phyloP scores from a whole-genome alignment of 1,140 invertebrate species.

The Mycetomoellerius zeteki region DNA sequence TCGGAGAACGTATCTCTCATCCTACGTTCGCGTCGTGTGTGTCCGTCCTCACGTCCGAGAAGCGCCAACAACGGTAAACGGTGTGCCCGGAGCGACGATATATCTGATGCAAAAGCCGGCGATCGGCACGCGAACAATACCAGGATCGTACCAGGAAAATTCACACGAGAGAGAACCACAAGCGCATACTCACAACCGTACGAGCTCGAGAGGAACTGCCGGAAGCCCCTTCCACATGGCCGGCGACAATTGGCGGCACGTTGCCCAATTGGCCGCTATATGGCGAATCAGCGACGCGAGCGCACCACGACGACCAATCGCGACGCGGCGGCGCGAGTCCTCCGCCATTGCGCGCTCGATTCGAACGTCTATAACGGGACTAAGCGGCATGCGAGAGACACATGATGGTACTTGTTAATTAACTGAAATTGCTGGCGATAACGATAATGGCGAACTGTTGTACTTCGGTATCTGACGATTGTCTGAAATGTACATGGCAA shows the following conservation, averaged over 20 bases:
- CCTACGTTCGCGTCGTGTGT: constrained; percentile 14
- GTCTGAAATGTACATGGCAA: neutral
- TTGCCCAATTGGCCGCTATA: constrained; percentile 59
- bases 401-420: constrained; percentile 15
- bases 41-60: neutral
- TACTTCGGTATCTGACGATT: neutral
- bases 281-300: constrained; percentile 52
- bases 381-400: neutral
- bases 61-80: constrained; percentile 6
- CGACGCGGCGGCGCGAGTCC: constrained; percentile 12
- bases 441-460: neutral
- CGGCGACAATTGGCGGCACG: constrained; percentile 53
- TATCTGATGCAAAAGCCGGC: neutral
- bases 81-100: neutral
- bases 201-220: constrained; percentile 78
- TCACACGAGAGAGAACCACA: constrained; percentile 26
- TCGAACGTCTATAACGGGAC: constrained; percentile 25
- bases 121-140: neutral
- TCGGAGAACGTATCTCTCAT: constrained; percentile 59
- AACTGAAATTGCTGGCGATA: neutral
- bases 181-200: constrained; percentile 65
- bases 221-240: constrained; percentile 58
- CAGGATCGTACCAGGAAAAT: constrained; percentile 15
- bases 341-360: constrained; percentile 14
- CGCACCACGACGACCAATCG: constrained; percentile 38